These are phyloP conservation scores for Scomber colias DNA, from an alignment of 2,113 vertebrate species.

Conservation along the genomic window DNA sequence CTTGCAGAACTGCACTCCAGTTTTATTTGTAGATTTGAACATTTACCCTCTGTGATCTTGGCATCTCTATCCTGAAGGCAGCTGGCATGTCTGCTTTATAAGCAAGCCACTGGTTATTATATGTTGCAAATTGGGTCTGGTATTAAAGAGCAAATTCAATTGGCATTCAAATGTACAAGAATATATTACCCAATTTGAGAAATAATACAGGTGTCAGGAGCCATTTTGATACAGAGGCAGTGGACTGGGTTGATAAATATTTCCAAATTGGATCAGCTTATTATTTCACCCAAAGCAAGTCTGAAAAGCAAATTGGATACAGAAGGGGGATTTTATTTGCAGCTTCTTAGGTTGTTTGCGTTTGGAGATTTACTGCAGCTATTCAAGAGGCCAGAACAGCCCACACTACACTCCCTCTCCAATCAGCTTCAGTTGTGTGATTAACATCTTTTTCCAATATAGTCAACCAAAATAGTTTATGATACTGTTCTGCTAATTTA, in stretches of 20 bases:
- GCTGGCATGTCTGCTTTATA: slow-evolving; percentile 56
- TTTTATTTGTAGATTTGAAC: slow-evolving; percentile 58
- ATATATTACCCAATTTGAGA: slow-evolving; percentile 80
- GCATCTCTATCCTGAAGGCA: slow-evolving; percentile 39
- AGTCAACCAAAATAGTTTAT: slow-evolving; percentile 67
- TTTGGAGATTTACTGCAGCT: slow-evolving; percentile 78
- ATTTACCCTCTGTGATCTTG: slow-evolving; percentile 59
- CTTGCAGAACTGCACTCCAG: slow-evolving; percentile 19
- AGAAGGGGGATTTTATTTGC: slow-evolving; percentile 78
- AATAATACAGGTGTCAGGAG: slow-evolving; percentile 72
- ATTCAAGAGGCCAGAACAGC: slow-evolving; percentile 72
- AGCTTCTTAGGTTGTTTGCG: slow-evolving; percentile 75
- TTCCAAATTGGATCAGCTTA: slow-evolving; percentile 83
- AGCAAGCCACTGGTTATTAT: slow-evolving; percentile 64
- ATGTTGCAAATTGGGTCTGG: slow-evolving; percentile 72
- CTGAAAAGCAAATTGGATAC: slow-evolving; percentile 80
- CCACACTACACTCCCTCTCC: slow-evolving; percentile 57
- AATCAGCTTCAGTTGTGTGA: slow-evolving; percentile 70
- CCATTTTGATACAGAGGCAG: slow-evolving; percentile 73
- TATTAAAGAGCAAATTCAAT: slow-evolving; percentile 77
- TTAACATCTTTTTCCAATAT: slow-evolving; percentile 74
- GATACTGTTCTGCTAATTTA: slow-evolving; percentile 64
- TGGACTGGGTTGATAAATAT: slow-evolving; percentile 82
- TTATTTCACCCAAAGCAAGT: slow-evolving; percentile 81
- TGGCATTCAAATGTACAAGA: slow-evolving; percentile 76